Evolutionary conservation across 2,797 vertebrate genomes (phyloP), one percentile per base, ranked within the genome.

Genomic region (Acanthopagrus latus): DNA sequence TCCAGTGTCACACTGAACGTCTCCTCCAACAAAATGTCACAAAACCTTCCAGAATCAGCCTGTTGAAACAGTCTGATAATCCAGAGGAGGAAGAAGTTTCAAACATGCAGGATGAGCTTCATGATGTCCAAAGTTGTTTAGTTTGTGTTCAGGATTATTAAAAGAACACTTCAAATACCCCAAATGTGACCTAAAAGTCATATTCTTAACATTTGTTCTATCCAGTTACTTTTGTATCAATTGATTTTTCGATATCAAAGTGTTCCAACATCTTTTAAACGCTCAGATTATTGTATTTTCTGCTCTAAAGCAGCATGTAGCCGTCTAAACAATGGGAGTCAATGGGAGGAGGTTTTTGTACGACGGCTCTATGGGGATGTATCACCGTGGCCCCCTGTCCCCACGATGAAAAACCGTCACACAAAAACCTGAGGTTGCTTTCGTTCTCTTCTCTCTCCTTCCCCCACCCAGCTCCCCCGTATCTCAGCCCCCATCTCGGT

Each of bases 381-480:
- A 96, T 95, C 97, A 98, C 92, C 47, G 97, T 99, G 97, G 79
- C 75, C 58, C 94, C 93, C 96, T 96, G 96, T 96, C 94, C 96
- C 95, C 97, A 99, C 97, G 83, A 93, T 90, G 95, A 91, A 95
- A 96, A 88, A 95, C 1, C 76, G 80, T 95, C 84, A 43, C 91
- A 96, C 97, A 98, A 97, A 97, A 98, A 97, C 93, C 80, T 79
- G 33, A 0, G 70, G 76, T 47, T 69, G 82, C 9, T 60, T 68
- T 50, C 16, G 23, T 41, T 68, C 18, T 63, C 56, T 14, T 72
- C 56, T 38, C 66, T 54, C 14, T 41, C 76, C 76, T 55, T 60
- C 90, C 89, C 84, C 87, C 80, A 67, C 56, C 72, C 76, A 7
- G 71, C 69, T 9, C 1, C 78, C 72, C 87, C 88, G 29, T 91